A percentile compares a stretch with the other conserved stretches of the same genome.
Evolutionary conservation across 2,888 invertebrate species (phyloP).

Genomic region (Periphyllus acericola): DNA sequence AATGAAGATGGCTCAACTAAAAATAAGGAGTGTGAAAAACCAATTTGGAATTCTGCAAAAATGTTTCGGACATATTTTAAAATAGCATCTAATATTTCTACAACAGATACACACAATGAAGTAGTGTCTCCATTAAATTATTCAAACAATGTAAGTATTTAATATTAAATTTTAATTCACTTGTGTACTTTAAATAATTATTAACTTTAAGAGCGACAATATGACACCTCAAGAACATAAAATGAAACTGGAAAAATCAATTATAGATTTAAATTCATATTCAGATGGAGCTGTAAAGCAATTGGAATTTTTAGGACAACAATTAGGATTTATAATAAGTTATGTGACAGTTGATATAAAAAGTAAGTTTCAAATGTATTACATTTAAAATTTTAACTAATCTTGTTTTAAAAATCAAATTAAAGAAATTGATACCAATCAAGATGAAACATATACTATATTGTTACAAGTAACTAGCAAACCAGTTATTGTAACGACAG

Average conservation of each 20-base stretch:
- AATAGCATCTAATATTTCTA: background rate
- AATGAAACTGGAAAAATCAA: background rate
- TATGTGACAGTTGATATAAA: constrained; percentile 2
- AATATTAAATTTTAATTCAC: background rate
- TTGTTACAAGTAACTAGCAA: constrained; percentile 41
- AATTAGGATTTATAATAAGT: constrained; percentile 19
- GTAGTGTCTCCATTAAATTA: background rate
- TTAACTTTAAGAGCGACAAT: background rate
- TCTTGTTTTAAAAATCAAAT: background rate
- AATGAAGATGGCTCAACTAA: background rate
- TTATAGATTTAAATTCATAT: constrained; percentile 18
- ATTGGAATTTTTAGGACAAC: constrained; percentile 21
- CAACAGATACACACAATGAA: background rate
- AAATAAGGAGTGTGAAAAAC: background rate
- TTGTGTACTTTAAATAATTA: background rate
- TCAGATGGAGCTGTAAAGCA: background rate
- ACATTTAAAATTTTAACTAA: background rate
- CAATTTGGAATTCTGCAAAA: background rate
- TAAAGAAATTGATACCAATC: background rate
- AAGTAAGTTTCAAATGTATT: background rate
- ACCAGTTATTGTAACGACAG: constrained; percentile 10
- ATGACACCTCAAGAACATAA: background rate
- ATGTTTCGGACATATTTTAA: background rate
- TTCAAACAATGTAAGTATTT: background rate
- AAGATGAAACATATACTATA: background rate